A percentile compares a stretch with the other conserved stretches of the same genome.
These are phyloP conservation scores for Dasyurus viverrinus DNA, from an alignment of 2,113 vertebrate species.

Conservation along the genomic window DNA sequence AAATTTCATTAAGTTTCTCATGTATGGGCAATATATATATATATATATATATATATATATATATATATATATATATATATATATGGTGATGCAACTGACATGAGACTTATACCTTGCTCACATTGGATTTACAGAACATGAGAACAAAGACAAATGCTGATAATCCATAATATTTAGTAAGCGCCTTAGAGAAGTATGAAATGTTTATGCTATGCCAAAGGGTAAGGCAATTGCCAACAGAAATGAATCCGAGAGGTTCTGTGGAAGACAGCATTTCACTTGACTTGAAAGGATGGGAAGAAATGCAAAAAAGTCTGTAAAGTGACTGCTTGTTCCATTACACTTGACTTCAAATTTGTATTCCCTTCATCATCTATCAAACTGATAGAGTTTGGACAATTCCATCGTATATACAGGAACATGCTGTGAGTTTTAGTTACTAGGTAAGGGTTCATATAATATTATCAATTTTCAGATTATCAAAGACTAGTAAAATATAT, in stretches of 20 bases:
- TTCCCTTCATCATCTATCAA: neutral
- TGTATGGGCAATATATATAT: neutral
- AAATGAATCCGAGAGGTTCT: neutral
- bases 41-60: no score
- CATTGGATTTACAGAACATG: neutral
- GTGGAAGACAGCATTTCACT: neutral
- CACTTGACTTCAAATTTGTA: neutral
- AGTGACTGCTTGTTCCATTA: neutral
- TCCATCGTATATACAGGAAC: neutral
- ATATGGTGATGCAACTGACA: neutral
- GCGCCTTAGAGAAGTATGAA: neutral
- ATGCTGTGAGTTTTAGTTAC: neutral
- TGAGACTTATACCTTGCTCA: neutral
- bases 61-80: no score
- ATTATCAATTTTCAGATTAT: neutral
- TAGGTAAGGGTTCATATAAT: neutral
- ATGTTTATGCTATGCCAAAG: neutral
- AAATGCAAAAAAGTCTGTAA: neutral
- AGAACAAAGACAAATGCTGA: neutral
- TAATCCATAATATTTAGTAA: neutral
- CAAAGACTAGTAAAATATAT: neutral
- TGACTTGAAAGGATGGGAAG: neutral
- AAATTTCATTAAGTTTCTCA: neutral
- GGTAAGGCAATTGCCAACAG: neutral
- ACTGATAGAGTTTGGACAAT: neutral